A percentile compares a stretch with the other conserved stretches of the same genome.
These are phyloP conservation scores for Ginglymostoma cirratum DNA, from an alignment of 2,113 vertebrate genomes.

Conservation along the genomic window DNA sequence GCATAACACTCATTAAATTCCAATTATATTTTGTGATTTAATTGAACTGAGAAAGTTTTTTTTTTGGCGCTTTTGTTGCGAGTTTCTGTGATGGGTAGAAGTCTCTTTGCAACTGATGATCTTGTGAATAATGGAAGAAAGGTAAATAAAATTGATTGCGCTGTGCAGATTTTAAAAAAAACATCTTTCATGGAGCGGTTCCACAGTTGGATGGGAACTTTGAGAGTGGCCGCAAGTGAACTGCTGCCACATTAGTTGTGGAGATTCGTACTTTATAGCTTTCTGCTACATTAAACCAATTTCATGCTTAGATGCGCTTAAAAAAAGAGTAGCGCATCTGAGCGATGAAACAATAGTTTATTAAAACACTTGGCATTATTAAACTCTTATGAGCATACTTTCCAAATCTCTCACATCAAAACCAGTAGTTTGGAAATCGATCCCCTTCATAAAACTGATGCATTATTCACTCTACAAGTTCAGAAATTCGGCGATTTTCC, in stretches of 20 bases:
- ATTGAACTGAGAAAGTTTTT: slow-evolving; percentile 23
- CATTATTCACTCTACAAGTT: neutral
- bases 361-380: slow-evolving; percentile 82
- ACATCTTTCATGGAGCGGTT: slow-evolving; percentile 87
- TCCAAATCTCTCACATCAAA: neutral
- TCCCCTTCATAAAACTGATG: neutral
- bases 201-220: slow-evolving; percentile 92
- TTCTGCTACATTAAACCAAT: slow-evolving; percentile 99
- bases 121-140: slow-evolving; percentile 66
- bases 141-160: slow-evolving; percentile 88
- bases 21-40: slow-evolving; percentile 21
- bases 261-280: slow-evolving; percentile 98
- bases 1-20: slow-evolving; percentile 11
- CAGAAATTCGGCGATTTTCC: neutral
- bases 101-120: slow-evolving; percentile 68
- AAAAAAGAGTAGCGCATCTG: slow-evolving; percentile 83
- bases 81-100: slow-evolving; percentile 56
- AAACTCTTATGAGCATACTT: slow-evolving; percentile 1
- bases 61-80: slow-evolving; percentile 2
- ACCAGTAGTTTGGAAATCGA: neutral
- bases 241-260: slow-evolving; percentile 88
- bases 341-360: slow-evolving; percentile 91
- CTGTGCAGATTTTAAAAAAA: slow-evolving; percentile 75
- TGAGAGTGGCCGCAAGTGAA: slow-evolving; percentile 81
- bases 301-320: slow-evolving; percentile 99